These are phyloP conservation scores for Anguilla anguilla DNA, from an alignment of 2,797 vertebrate species.

Conservation along the genomic window DNA sequence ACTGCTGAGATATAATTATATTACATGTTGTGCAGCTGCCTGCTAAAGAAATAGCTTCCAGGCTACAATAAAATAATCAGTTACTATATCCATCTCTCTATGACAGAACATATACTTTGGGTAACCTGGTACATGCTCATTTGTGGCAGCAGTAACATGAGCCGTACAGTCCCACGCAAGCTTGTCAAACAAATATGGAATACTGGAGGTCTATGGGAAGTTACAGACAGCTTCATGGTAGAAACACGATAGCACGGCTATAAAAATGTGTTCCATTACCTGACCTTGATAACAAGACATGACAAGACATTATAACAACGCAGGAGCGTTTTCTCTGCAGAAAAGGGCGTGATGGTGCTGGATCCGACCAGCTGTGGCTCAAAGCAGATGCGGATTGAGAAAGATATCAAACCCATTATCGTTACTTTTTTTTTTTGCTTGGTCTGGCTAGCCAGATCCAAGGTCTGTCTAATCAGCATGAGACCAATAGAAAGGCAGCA, in stretches of 20 bases:
- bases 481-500: neutral
- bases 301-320: neutral
- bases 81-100: neutral
- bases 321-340: neutral
- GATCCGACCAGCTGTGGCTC: neutral
- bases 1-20: neutral
- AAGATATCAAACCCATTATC: neutral
- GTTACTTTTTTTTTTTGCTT: conserved; percentile 10
- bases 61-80: neutral
- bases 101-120: neutral
- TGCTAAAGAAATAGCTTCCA: neutral
- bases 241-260: neutral
- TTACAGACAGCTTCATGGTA: neutral
- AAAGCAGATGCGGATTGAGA: neutral
- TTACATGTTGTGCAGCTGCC: neutral
- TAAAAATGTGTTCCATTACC: neutral
- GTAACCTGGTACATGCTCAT: neutral
- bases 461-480: conserved; percentile 8
- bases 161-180: neutral
- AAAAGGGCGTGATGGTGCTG: neutral
- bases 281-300: neutral
- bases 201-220: neutral
- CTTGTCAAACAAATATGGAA: neutral
- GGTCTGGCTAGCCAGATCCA: neutral
- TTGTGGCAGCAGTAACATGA: neutral